phyloP scores from a whole-genome alignment of 2,797 vertebrate genomes.

The Macropus fuliginosus region DNA sequence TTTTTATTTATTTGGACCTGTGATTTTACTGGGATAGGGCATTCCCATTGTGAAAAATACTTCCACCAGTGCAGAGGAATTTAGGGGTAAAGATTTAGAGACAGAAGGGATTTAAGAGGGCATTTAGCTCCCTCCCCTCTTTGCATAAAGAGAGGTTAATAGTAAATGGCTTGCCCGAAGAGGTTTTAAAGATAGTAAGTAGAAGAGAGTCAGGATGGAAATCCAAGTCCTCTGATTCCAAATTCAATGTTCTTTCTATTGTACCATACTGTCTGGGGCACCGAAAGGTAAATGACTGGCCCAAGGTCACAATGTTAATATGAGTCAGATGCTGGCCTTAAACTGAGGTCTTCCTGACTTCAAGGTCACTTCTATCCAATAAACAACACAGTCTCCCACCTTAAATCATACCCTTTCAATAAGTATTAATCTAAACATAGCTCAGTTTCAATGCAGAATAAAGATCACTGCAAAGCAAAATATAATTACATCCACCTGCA shows the following conservation, averaged over 20 bases:
- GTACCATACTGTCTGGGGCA: not conserved
- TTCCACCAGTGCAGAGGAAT: not conserved
- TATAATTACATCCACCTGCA: conserved; percentile 26
- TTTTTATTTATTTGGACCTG: not conserved
- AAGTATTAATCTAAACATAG: conserved; percentile 21
- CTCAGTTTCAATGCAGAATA: conserved; percentile 42
- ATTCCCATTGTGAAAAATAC: not conserved
- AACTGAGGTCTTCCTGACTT: not conserved
- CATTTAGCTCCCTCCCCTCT: not conserved
- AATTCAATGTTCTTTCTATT: not conserved
- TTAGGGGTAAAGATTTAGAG: not conserved
- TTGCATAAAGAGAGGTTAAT: not conserved
- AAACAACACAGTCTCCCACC: not conserved
- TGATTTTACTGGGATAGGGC: not conserved
- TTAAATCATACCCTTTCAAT: conserved; percentile 51
- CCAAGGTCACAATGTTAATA: no score
- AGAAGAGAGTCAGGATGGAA: not conserved
- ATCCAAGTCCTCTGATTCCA: not conserved
- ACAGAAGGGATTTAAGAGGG: not conserved
- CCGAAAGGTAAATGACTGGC: not conserved
- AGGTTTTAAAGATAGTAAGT: not conserved
- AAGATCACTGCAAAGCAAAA: conserved; percentile 13
- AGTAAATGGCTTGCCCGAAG: not conserved
- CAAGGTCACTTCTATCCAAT: not conserved
- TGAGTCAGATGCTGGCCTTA: not conserved